Evolutionary conservation across 2,888 invertebrate genomes (phyloP).

Genomic region (Plebejus anna): DNA sequence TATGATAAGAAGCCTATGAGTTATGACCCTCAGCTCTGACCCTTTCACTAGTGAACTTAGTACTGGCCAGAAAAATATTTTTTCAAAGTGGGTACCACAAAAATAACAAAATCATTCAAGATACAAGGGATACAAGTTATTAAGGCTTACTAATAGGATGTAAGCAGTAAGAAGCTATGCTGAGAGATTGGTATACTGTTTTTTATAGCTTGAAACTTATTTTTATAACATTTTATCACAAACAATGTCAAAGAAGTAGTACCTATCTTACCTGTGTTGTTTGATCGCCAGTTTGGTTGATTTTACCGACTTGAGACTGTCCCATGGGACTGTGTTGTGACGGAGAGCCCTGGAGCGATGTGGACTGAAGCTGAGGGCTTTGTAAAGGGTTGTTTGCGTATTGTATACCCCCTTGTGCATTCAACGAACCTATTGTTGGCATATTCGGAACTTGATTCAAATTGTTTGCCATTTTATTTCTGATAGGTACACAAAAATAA

Average conservation of each 20-base stretch:
- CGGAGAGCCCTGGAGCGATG: conserved; percentile 65
- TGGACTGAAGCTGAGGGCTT: conserved; percentile 64
- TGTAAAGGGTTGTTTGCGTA: conserved; percentile 66
- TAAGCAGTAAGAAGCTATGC: no score
- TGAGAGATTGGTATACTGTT: no score
- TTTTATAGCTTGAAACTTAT: no score
- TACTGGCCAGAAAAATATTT: no score
- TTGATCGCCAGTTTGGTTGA: conserved; percentile 54
- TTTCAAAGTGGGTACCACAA: no score
- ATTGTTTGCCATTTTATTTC: conserved; percentile 51
- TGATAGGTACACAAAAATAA: no score
- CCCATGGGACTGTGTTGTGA: conserved; percentile 74
- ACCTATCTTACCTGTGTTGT: conserved; percentile 51
- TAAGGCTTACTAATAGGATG: no score
- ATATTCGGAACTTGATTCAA: conserved; percentile 57
- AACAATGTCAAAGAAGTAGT: neutral
- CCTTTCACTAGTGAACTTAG: no score
- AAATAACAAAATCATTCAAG: no score
- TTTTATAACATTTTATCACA: neutral
- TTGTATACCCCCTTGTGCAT: conserved; percentile 58
- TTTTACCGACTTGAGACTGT: conserved; percentile 57
- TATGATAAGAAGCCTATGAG: no score
- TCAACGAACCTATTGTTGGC: conserved; percentile 60
- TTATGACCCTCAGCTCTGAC: no score
- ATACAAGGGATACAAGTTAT: no score